Percentiles rank a stretch among this genome's conserved stretches.
phyloP scores from a whole-genome alignment of 2,113 vertebrate species.

The Beaufortia kweichowensis region DNA sequence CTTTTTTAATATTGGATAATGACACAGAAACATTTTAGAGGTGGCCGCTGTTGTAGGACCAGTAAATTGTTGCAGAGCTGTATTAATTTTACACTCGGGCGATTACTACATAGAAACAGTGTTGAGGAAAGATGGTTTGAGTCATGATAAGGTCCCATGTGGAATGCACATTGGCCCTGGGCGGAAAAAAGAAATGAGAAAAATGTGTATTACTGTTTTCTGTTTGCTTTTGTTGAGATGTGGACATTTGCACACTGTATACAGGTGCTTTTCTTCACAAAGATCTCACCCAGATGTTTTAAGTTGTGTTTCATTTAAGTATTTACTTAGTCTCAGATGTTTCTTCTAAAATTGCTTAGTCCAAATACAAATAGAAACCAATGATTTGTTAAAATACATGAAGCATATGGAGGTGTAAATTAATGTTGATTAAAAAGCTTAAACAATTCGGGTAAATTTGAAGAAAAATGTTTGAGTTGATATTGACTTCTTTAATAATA shows the following conservation, averaged over 20 bases:
- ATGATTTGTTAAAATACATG: too few relatives aligned
- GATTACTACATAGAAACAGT: neutral
- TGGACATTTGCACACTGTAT: neutral
- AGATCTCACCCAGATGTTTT: too few relatives aligned
- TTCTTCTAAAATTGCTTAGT: too few relatives aligned
- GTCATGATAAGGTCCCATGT: slow-evolving; percentile 14
- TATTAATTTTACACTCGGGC: slow-evolving; percentile 18
- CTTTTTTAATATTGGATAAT: slow-evolving; percentile 29
- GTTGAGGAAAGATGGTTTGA: slow-evolving; percentile 9
- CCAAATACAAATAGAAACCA: too few relatives aligned
- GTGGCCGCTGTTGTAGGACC: neutral
- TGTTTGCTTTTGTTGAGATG: neutral
- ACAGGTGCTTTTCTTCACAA: slow-evolving; percentile 4
- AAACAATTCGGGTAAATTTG: too few relatives aligned
- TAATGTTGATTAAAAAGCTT: too few relatives aligned
- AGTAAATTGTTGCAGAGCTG: neutral
- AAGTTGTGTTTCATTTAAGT: too few relatives aligned
- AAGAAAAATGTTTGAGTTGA: too few relatives aligned
- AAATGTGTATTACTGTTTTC: neutral
- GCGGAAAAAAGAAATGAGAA: neutral
- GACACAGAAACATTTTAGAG: slow-evolving; percentile 5
- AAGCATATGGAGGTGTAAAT: too few relatives aligned
- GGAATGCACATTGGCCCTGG: neutral
- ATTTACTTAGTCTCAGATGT: neutral
- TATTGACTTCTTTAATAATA: too few relatives aligned